A percentile compares a stretch with the other conserved stretches of the same genome.
Evolutionary conservation across 2,113 vertebrate genomes (phyloP).

Genomic region (Coryphaenoides rupestris): DNA sequence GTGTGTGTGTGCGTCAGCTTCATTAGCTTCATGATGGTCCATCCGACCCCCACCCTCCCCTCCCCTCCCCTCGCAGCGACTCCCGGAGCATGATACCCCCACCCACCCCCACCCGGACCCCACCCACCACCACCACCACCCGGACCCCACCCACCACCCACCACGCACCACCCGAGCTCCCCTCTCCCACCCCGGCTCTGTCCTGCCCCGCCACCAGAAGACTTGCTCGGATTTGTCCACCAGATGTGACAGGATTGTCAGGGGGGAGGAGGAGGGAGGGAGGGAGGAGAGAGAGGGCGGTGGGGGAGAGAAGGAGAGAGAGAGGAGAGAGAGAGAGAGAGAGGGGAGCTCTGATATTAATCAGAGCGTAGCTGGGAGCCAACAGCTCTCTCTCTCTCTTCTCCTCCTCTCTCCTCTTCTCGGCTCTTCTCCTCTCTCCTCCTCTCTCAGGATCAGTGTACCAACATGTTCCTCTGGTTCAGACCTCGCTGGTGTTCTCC

Average conservation of each 20-base stretch:
- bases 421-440: too few species aligned
- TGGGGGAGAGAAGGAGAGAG: too few species aligned
- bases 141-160: conserved; percentile 14
- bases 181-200: conserved; percentile 11
- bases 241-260: conserved; percentile 89
- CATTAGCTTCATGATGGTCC: conserved; percentile 82
- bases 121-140: conserved; percentile 16
- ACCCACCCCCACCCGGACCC: conserved; percentile 15
- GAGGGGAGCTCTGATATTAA: conserved; percentile 86
- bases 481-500: conserved; percentile 74
- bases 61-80: conserved; percentile 51
- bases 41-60: conserved; percentile 57
- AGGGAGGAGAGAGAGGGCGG: conserved; percentile 71
- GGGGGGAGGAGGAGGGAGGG: conserved; percentile 73
- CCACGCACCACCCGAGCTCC: conserved; percentile 15
- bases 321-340: conserved; percentile 74
- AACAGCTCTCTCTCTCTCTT: conserved; percentile 47
- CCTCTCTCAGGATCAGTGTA: conserved; percentile 83
- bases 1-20: conserved; percentile 64
- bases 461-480: conserved; percentile 87
- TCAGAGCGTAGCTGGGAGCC: conserved; percentile 87
- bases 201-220: conserved; percentile 75
- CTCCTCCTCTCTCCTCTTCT: too few species aligned
- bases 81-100: conserved; percentile 69
- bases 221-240: conserved; percentile 87